These are phyloP conservation scores for Epizoanthus rinbou DNA, from an alignment of 92 coral and sea anemone genomes.

Conservation along the genomic window DNA sequence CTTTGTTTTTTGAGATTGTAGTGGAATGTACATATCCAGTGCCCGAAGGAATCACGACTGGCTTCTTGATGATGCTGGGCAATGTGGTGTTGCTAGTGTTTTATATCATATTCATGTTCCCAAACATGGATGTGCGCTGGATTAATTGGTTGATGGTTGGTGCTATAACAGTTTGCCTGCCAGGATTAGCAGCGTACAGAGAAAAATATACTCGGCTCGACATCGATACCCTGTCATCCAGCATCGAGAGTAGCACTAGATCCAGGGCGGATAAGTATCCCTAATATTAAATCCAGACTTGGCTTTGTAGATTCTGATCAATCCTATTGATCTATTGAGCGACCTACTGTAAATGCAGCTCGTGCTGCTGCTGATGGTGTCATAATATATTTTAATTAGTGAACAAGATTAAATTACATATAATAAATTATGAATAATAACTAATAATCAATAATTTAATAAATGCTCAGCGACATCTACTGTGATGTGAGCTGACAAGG, in stretches of 20 bases:
- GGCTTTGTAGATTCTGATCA: too few relatives aligned
- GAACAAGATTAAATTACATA: too few relatives aligned
- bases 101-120: slow-evolving; percentile 73
- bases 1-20: slow-evolving; percentile 68
- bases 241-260: neutral
- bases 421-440: too few relatives aligned
- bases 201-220: slow-evolving; percentile 68
- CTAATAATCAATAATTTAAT: too few relatives aligned
- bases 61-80: slow-evolving; percentile 52
- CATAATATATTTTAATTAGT: too few relatives aligned
- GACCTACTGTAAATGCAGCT: too few relatives aligned
- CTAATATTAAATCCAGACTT: too few relatives aligned
- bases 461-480: too few relatives aligned
- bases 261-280: too few relatives aligned
- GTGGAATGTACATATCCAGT: slow-evolving; percentile 77
- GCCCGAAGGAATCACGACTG: slow-evolving; percentile 65
- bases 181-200: slow-evolving; percentile 58
- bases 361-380: too few relatives aligned
- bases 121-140: slow-evolving; percentile 67
- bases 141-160: slow-evolving; percentile 80
- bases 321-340: too few relatives aligned
- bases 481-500: too few relatives aligned
- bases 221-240: slow-evolving; percentile 44
- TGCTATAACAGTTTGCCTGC: slow-evolving; percentile 56
- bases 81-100: slow-evolving; percentile 55